These are phyloP conservation scores for Taphrorychus bicolor DNA, from an alignment of 2,888 invertebrate genomes.

Conservation along the genomic window DNA sequence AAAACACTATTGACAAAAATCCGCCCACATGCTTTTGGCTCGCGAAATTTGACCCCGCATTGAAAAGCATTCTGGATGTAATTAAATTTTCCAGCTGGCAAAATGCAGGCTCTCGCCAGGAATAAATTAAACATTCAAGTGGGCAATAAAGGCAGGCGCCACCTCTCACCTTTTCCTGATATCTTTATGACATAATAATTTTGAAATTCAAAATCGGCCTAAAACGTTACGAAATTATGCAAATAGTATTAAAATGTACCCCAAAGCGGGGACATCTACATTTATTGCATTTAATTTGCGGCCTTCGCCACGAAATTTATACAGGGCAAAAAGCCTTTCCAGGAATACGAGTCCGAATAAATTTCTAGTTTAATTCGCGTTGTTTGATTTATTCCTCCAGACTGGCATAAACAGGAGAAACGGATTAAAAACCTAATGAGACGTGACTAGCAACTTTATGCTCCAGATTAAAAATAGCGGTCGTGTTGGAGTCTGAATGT, in stretches of 20 bases:
- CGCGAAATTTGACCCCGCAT: not conserved
- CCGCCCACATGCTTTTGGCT: not conserved
- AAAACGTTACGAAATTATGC: not conserved
- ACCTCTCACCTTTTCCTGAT: not conserved
- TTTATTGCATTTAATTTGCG: not conserved
- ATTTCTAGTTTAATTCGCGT: not conserved
- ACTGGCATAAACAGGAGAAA: not conserved
- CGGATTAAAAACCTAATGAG: not conserved
- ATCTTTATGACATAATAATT: not conserved
- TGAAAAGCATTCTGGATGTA: not conserved
- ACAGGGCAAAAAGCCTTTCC: not conserved
- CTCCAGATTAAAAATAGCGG: not conserved
- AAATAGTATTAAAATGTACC: not conserved
- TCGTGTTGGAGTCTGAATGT: not conserved
- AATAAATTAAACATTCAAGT: not conserved
- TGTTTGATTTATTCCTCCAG: conserved; percentile 4
- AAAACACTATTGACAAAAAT: not conserved
- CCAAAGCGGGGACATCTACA: not conserved
- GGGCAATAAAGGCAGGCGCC: not conserved
- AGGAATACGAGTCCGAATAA: not conserved
- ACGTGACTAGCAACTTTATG: not conserved
- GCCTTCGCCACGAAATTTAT: not conserved
- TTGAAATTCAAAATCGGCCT: not conserved
- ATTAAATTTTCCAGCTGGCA: not conserved
- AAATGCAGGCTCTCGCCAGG: not conserved